A percentile compares a stretch with the other conserved stretches of the same genome.
phyloP scores from a whole-genome alignment of 2,113 vertebrate genomes.

The Ahaetulla prasina region DNA sequence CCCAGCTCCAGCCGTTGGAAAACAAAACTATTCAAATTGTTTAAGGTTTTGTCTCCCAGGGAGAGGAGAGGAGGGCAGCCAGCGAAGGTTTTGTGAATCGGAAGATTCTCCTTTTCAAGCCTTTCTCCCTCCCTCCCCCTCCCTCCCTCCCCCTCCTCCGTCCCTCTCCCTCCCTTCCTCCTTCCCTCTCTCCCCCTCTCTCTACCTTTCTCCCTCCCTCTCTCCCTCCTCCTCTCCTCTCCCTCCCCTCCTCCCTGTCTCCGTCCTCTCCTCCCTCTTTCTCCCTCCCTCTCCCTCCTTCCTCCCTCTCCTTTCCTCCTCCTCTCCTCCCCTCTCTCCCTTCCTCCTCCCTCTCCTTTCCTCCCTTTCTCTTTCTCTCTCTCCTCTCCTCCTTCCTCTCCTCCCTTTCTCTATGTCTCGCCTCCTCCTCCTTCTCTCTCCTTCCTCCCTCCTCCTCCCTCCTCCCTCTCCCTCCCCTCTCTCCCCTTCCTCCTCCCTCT shows the following conservation, averaged over 20 bases:
- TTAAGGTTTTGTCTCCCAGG: no score
- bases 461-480: no score
- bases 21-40: no score
- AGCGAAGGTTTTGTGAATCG: background rate
- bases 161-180: background rate
- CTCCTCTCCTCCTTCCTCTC: no score
- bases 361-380: background rate
- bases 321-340: fast-evolving
- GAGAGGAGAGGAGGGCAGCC: no score
- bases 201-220: fast-evolving
- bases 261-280: no score
- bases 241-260: background rate
- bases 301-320: fast-evolving
- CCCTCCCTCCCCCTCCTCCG: background rate
- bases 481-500: fast-evolving
- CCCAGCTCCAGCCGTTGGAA: no score
- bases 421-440: background rate
- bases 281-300: fast-evolving
- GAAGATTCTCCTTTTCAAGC: background rate
- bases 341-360: fast-evolving
- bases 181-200: no score
- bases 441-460: background rate
- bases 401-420: no score
- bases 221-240: no score
- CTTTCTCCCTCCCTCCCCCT: no score